Base-by-base conservation (phyloP, 1,140 invertebrate species). In the Drosophila lowei region DNA sequence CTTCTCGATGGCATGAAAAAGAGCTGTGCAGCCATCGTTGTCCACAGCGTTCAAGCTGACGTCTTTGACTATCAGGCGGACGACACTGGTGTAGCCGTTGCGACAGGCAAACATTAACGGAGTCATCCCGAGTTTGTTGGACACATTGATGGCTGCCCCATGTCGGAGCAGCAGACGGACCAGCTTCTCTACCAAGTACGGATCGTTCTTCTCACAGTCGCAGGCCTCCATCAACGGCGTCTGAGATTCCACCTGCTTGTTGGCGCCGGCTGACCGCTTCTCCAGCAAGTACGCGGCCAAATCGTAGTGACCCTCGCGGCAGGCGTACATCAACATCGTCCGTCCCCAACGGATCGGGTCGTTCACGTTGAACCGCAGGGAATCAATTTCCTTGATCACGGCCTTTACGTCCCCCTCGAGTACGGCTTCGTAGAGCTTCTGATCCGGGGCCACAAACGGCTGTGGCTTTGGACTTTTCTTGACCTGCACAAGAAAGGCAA, bases 1-100 rank as follows among this genome's bases (percentile, higher is more conserved):
- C 16, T 83, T 73, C 49, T 92, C 89, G 3, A 93, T 91, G n/a
- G 93, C 93, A 90, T 92, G 91, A 59, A 93, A 93, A 44, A 93
- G 78, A 6, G 91, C 90, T 53, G 90, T 92, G 84, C 92, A 92
- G 0, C 92, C 91, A 41, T 92, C 90, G 76, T 92, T 92, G 70
- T 93, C 92, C 18, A 88, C 67, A 7, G 88, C 89, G 60, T 92
- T 83, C 18, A 90, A 78, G 62, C 86, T 90, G 28, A 92, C 91
- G 15, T 89, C 56, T 3, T 91, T 75, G 1, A 93, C 71, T 7
- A 93, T 47, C 15, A 91, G 78, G 16, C 91, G 72, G 9, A 93
- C 90, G 5, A 92, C 75, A 21, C 66, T 67, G 13, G 86, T 74
- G 71, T 90, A 91, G 11, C 92, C 92, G 43, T 89, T 89, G 46